Conservation (phyloP, 2,113 vertebrate genomes). For the Ceyx melanurus region DNA sequence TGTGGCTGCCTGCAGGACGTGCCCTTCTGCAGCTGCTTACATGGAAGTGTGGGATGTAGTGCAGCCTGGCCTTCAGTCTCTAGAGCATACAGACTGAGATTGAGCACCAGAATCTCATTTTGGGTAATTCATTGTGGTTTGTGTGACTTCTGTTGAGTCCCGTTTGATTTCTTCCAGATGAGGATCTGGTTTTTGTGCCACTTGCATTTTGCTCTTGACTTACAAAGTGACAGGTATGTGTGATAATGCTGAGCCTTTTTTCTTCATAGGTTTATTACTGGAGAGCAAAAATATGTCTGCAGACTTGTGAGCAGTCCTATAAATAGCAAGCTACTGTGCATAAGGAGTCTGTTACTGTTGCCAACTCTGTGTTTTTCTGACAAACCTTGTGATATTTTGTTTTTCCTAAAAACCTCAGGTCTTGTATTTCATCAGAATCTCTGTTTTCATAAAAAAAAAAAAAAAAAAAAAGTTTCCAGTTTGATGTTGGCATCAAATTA, state of each 20-base stretch:
- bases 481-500: conserved; percentile 49
- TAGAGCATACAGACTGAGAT: neutral
- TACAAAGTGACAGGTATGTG: neutral
- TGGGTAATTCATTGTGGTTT: neutral
- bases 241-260: neutral
- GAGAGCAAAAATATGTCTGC: conserved; percentile 38
- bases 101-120: neutral
- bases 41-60: neutral
- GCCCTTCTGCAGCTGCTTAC: neutral
- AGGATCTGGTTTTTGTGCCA: neutral
- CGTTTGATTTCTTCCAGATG: neutral
- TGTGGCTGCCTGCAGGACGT: neutral
- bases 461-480: neutral
- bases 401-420: conserved; percentile 57
- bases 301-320: neutral
- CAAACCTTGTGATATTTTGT: conserved; percentile 59
- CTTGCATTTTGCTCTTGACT: neutral
- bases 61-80: neutral
- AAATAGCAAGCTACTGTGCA: conserved; percentile 37
- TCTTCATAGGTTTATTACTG: conserved; percentile 3
- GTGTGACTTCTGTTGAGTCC: neutral
- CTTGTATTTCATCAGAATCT: conserved; percentile 55
- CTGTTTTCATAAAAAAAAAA: neutral
- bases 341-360: neutral
- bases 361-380: conserved; percentile 24